phyloP scores from a whole-genome alignment of 2,113 vertebrate genomes.

The Corydoras maculifer region DNA sequence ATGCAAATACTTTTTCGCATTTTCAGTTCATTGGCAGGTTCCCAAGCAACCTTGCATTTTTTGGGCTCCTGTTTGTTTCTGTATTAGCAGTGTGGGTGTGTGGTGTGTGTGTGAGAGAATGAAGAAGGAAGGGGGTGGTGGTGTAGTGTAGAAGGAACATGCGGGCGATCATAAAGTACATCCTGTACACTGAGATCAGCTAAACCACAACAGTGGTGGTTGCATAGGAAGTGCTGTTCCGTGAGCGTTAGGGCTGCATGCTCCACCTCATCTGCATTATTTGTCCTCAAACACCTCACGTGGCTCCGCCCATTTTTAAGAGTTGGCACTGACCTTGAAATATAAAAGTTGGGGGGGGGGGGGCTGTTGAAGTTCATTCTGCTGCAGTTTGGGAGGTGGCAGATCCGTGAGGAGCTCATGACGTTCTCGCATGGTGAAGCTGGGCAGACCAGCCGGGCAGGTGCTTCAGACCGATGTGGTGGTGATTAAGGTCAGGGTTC shows the following conservation, averaged over 20 bases:
- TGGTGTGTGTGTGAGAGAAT: background rate
- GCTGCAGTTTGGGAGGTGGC: too few species aligned
- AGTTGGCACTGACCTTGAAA: too few species aligned
- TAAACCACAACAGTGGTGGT: conserved; percentile 46
- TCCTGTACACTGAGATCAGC: conserved; percentile 36
- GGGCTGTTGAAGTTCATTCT: too few species aligned
- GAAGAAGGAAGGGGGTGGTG: background rate
- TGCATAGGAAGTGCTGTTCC: conserved; percentile 39
- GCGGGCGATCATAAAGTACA: conserved; percentile 32
- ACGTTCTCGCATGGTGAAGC: too few species aligned
- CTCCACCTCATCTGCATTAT: conserved; percentile 1
- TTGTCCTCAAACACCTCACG: conserved; percentile 29
- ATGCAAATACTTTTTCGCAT: conserved; percentile 40
- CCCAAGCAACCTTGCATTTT: conserved; percentile 43
- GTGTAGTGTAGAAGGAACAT: background rate
- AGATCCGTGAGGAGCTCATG: too few species aligned
- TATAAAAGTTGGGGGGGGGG: too few species aligned
- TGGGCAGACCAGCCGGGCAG: too few species aligned
- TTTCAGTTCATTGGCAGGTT: conserved; percentile 41
- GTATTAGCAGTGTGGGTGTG: background rate
- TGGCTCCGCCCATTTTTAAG: too few species aligned
- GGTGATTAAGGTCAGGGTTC: too few species aligned
- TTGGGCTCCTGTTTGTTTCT: background rate
- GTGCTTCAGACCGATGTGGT: too few species aligned
- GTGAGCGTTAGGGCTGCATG: conserved; percentile 11